Evolutionary conservation across 2,113 vertebrate species (phyloP).

Genomic region (Seriola dumerili): DNA sequence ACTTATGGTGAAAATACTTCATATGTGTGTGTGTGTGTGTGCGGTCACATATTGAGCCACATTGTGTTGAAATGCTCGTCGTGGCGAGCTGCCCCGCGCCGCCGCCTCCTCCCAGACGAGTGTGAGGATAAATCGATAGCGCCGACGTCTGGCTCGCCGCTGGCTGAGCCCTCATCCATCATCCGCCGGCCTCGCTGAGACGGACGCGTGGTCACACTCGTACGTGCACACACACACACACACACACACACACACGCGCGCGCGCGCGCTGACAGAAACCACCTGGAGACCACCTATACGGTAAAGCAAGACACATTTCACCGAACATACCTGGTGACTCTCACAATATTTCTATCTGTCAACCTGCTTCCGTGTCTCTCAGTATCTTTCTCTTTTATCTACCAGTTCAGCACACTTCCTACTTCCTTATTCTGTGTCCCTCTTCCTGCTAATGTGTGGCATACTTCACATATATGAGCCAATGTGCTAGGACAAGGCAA

Average conservation of each 20-base stretch:
- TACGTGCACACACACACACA: not conserved
- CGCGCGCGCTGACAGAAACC: conserved; percentile 56
- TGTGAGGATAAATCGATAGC: conserved; percentile 80
- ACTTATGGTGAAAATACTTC: conserved; percentile 22
- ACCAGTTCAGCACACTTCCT: conserved; percentile 15
- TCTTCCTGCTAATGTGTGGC: not conserved
- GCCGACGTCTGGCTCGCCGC: conserved; percentile 66
- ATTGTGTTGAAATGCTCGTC: conserved; percentile 58
- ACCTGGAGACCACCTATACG: conserved; percentile 55
- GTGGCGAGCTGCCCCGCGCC: conserved; percentile 9
- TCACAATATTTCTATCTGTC: conserved; percentile 45
- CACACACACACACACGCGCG: not conserved
- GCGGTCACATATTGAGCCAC: conserved; percentile 27
- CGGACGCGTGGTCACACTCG: conserved; percentile 38
- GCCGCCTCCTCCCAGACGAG: conserved; percentile 66
- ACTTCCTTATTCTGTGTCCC: conserved; percentile 1
- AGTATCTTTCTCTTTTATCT: conserved; percentile 1
- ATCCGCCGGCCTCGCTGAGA: conserved; percentile 59
- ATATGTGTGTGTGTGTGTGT: conserved; percentile 13
- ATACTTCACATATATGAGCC: conserved; percentile 75
- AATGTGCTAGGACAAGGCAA: conserved; percentile 57
- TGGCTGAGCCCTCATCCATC: conserved; percentile 79
- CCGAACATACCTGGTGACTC: not conserved
- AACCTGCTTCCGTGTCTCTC: conserved; percentile 11
- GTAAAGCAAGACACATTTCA: conserved; percentile 50